phyloP scores from a whole-genome alignment of 1,140 invertebrate genomes.

The Aphelenchoides avenae region DNA sequence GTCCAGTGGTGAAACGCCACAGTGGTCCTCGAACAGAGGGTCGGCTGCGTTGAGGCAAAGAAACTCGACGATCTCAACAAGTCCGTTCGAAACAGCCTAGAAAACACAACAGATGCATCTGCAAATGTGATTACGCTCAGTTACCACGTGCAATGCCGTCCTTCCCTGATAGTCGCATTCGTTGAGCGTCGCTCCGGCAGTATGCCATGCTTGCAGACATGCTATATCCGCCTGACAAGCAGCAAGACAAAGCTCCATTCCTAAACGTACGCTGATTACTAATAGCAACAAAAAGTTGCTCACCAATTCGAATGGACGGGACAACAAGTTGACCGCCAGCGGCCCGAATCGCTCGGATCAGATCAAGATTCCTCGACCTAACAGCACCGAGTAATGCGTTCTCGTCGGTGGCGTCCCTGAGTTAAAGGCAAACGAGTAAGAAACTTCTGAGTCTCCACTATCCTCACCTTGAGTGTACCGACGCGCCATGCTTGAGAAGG shows the following conservation, averaged over 20 bases:
- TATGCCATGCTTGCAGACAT: conserved; percentile 48
- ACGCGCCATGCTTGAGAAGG: conserved; percentile 75
- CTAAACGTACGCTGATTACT: conserved; percentile 21
- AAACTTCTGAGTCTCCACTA: conserved; percentile 15
- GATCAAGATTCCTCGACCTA: conserved; percentile 42
- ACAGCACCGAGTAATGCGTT: conserved; percentile 52
- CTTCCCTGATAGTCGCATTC: conserved; percentile 54
- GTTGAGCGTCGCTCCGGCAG: conserved; percentile 50
- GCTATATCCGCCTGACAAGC: conserved; percentile 45
- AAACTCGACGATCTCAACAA: conserved; percentile 29
- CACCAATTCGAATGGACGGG: conserved; percentile 38
- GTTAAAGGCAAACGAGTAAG: conserved; percentile 11
- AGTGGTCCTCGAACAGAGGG: conserved; percentile 21
- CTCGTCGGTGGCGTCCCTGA: conserved; percentile 51
- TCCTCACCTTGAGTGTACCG: conserved; percentile 67
- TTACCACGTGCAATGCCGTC: conserved; percentile 56
- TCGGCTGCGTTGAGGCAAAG: conserved; percentile 37
- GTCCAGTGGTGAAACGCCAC: conserved; percentile 40
- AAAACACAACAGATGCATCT: conserved; percentile 8
- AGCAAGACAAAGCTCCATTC: conserved; percentile 53
- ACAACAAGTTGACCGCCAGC: conserved; percentile 48
- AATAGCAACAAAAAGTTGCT: background rate
- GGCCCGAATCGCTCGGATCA: conserved; percentile 41
- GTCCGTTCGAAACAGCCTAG: conserved; percentile 21
- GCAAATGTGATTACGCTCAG: conserved; percentile 4